Evolutionary conservation across 1,140 invertebrate species (phyloP), one percentile per base, ranked within the genome.

Genomic region (Asbolus verrucosus): DNA sequence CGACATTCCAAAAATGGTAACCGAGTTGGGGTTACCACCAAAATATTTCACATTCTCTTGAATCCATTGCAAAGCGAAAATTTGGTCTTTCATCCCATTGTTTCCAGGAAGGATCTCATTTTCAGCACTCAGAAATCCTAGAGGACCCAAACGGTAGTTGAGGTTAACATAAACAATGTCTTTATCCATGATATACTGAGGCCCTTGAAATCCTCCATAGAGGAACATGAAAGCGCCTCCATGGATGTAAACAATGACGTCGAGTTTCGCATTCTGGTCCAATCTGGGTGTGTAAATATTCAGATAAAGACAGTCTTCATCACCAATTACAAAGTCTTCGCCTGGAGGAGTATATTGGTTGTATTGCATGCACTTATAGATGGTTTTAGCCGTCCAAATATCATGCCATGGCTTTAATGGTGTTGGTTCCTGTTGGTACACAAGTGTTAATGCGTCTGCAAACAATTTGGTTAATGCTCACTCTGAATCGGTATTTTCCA

Each of bases 91-190:
- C 61, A 91, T 81, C 6, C 88, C 87, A 31, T 76, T 83, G 81
- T 87, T 81, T 69, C 86, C 81, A 30, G 90, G 80, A 72, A 79
- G 43, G 16, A 74, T 11, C 1, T 73, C 67, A 36, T 78, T 75
- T 75, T 80, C 77, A 2, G 80, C 80, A 67, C 75, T 79, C 43
- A 79, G 21, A 69, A 79, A 80, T 18, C 78, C 78, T 24, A 11
- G 39, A 46, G 85, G 79, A 3, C 88, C 89, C 8, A 91, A 75
- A 41, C 90, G 78, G 75, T 90, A 91, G 77, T 89, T 89, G 0
- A 91, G 78, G 9, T 85, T 88, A 0, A 90, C 89, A 27, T 86
- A 81, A 2, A 91, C 84, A 6, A 90, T 76, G 71, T 89, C 83
- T 33, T 84, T 72, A 15, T 84, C 85, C 81, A 92, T 83, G 0